phyloP scores from a whole-genome alignment of 2,113 vertebrate genomes.

The Phycodurus eques region DNA sequence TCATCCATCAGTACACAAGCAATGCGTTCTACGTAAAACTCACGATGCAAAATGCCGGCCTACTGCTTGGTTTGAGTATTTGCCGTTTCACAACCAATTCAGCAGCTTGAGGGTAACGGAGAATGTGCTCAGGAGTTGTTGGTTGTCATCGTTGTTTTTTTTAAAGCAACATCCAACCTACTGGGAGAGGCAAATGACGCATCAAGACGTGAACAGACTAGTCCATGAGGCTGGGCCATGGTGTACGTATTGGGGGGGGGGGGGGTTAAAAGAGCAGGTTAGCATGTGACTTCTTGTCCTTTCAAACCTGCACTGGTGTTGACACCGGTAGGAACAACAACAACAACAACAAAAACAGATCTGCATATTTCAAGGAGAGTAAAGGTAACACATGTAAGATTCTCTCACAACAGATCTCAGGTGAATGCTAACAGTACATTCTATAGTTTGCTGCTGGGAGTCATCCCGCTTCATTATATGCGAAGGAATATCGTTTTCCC shows the following conservation, averaged over 20 bases:
- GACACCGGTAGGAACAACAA: conserved; percentile 89
- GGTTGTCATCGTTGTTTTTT: background rate
- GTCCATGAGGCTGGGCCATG: conserved; percentile 83
- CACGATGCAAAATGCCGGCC: conserved; percentile 21
- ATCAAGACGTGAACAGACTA: conserved; percentile 76
- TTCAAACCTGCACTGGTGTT: conserved; percentile 95
- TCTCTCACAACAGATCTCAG: conserved; percentile 44
- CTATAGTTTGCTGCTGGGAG: conserved; percentile 46
- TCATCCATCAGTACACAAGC: conserved; percentile 43
- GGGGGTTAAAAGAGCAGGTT: conserved; percentile 36
- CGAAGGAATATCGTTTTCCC: conserved; percentile 41
- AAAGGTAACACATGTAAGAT: conserved; percentile 58
- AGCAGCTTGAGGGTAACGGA: conserved; percentile 42
- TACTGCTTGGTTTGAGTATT: conserved; percentile 5
- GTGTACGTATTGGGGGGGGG: conserved; percentile 31
- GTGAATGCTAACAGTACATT: conserved; percentile 57
- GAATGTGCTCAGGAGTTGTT: conserved; percentile 12
- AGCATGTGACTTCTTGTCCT: conserved; percentile 86
- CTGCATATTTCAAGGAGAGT: conserved; percentile 99
- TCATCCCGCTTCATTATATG: conserved; percentile 24
- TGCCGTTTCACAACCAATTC: conserved; percentile 37
- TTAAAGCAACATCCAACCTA: conserved; percentile 24
- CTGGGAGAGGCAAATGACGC: conserved; percentile 35
- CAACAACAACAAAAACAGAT: conserved; percentile 74
- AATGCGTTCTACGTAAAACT: conserved; percentile 37